Conservation (phyloP, 2,888 invertebrate genomes). For the Eupithecia vulgata region DNA sequence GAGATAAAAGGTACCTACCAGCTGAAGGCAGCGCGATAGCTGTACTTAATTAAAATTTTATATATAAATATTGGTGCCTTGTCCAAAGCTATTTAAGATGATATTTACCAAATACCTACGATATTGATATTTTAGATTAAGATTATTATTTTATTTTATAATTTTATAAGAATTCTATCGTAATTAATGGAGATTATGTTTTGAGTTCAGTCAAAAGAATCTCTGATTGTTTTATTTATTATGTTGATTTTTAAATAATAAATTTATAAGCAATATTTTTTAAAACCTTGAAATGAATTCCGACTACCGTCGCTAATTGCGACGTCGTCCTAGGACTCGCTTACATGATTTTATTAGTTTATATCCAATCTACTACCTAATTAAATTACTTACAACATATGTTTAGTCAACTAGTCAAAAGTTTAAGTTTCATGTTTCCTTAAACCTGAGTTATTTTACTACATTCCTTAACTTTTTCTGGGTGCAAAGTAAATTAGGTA, state of each 20-base stretch:
- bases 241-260: background rate
- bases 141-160: background rate
- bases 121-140: background rate
- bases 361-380: background rate
- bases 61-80: background rate
- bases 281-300: no score
- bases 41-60: background rate
- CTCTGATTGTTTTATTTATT: conserved; percentile 22
- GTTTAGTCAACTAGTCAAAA: background rate
- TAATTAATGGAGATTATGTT: conserved; percentile 15
- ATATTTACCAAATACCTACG: background rate
- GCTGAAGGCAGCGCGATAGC: background rate
- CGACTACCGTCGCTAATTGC: no score
- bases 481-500: background rate
- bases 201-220: conserved; percentile 34
- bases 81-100: background rate
- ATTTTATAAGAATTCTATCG: background rate
- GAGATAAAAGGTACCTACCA: conserved; percentile 1
- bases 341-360: background rate
- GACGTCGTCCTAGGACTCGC: background rate
- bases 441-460: background rate
- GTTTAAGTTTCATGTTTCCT: background rate
- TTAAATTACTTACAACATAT: background rate
- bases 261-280: background rate
- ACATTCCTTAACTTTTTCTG: background rate